phyloP scores from a whole-genome alignment of 1,140 invertebrate species.

The Bombus sylvicola region DNA sequence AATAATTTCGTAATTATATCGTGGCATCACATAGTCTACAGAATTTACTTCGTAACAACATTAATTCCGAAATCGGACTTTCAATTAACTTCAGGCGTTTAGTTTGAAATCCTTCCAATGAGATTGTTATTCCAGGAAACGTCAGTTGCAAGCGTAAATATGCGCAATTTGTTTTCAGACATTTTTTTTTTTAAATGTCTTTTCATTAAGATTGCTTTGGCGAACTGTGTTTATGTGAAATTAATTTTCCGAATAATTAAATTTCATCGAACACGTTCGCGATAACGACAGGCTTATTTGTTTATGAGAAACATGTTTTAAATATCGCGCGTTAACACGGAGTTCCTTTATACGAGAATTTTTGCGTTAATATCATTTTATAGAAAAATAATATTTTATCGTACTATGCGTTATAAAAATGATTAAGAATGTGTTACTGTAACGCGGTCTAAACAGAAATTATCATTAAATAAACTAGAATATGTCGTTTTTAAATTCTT shows the following conservation, averaged over 20 bases:
- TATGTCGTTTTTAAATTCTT: too few relatives aligned
- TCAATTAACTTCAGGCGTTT: background rate
- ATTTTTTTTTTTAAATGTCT: background rate
- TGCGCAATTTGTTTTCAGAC: background rate
- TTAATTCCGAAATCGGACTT: background rate
- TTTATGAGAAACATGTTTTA: background rate
- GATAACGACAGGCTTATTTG: background rate
- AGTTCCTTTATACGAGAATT: background rate
- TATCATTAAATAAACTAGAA: background rate
- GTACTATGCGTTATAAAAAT: background rate
- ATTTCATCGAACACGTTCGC: background rate
- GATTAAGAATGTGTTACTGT: background rate
- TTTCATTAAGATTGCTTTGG: background rate
- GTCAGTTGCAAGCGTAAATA: background rate
- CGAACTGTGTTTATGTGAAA: background rate
- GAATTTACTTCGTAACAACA: slow-evolving; percentile 3
- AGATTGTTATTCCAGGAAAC: background rate
- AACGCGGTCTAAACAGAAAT: background rate
- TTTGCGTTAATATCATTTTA: background rate
- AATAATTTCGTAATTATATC: background rate
- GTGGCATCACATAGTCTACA: background rate
- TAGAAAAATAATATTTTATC: background rate
- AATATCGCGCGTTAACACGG: background rate
- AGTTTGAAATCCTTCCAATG: background rate
- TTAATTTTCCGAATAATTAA: background rate